Conservation (phyloP, 2,113 vertebrate species). For the Hemibagrus wyckioides region DNA sequence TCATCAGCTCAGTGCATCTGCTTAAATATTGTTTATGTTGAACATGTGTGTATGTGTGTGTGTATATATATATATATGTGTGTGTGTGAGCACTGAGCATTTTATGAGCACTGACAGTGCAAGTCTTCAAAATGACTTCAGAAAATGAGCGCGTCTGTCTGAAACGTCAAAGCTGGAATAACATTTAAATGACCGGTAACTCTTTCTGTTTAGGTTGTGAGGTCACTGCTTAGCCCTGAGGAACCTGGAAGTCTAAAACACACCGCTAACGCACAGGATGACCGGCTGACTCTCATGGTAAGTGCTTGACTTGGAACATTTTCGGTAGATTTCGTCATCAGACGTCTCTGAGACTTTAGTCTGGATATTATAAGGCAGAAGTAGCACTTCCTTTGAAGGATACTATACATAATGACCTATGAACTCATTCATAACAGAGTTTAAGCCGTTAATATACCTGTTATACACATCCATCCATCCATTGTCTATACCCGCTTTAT, state of each 20-base stretch:
- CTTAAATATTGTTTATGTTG: not conserved
- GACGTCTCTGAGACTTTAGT: too few species aligned
- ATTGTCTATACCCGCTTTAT: too few species aligned
- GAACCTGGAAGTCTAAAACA: not conserved
- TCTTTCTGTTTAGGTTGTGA: not conserved
- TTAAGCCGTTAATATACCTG: too few species aligned
- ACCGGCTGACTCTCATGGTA: not conserved
- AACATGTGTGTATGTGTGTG: not conserved
- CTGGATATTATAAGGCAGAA: too few species aligned
- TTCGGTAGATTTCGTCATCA: too few species aligned
- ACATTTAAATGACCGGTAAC: not conserved
- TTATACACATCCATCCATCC: too few species aligned
- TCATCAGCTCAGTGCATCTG: constrained; percentile 13
- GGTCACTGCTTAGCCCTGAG: not conserved
- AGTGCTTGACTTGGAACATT: not conserved
- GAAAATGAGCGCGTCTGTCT: not conserved
- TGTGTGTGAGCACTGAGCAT: not conserved
- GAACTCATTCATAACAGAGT: too few species aligned
- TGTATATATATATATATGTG: not conserved
- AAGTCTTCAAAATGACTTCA: not conserved
- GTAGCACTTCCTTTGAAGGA: too few species aligned
- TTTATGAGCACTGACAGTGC: not conserved
- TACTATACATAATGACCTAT: too few species aligned
- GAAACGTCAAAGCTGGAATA: not conserved
- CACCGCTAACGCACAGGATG: not conserved